A percentile compares a stretch with the other conserved stretches of the same genome.
Evolutionary conservation across 2,888 invertebrate species (phyloP).

Genomic region (Drosophila niveifrons): DNA sequence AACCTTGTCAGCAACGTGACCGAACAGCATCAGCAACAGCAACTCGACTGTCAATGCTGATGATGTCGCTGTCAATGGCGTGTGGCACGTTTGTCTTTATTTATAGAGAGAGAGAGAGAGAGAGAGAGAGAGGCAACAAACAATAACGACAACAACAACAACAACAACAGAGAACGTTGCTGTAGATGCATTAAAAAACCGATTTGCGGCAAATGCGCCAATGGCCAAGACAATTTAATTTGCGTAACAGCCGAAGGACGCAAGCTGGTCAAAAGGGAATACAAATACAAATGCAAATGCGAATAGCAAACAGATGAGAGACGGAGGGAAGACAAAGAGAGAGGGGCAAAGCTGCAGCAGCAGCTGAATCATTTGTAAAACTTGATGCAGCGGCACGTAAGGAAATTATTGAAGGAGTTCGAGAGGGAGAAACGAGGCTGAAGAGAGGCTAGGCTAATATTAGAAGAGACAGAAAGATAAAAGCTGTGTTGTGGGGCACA

Average conservation of each 20-base stretch:
- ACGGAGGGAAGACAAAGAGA: no score
- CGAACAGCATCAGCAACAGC: slow-evolving; percentile 4
- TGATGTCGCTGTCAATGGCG: slow-evolving; percentile 17
- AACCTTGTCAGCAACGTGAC: slow-evolving; percentile 8
- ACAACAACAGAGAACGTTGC: not conserved
- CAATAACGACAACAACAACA: not conserved
- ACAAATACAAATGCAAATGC: not conserved
- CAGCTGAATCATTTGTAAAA: no score
- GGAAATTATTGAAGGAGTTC: no score
- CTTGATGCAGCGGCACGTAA: no score
- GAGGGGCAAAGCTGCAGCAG: no score
- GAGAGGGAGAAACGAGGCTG: no score
- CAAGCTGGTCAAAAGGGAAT: not conserved
- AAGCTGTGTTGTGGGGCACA: no score
- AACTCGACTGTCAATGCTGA: slow-evolving; percentile 7
- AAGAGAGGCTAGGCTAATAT: no score
- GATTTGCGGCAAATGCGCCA: slow-evolving; percentile 59
- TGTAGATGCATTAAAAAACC: slow-evolving; percentile 54
- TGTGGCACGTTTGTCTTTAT: slow-evolving; percentile 27
- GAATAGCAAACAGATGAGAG: no score
- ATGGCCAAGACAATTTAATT: slow-evolving; percentile 68
- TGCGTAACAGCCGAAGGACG: slow-evolving; percentile 56
- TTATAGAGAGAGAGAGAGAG: slow-evolving; percentile 34
- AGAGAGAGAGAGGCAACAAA: not conserved
- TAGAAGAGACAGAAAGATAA: no score